A percentile compares a stretch with the other conserved stretches of the same genome.
Conservation (phyloP, 2,888 invertebrate species). For the Drosophila subquinaria region DNA sequence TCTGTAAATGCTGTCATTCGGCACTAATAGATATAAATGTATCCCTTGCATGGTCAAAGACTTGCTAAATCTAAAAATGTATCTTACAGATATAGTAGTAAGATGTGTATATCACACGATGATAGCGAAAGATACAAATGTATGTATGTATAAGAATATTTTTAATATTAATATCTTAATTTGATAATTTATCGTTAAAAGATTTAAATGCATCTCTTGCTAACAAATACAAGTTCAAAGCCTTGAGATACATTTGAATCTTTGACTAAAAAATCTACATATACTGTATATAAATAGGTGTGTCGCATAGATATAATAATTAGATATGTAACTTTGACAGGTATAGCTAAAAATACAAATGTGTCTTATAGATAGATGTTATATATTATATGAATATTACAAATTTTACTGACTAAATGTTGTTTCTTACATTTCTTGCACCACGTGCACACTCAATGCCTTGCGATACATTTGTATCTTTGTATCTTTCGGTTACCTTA, state of each 20-base stretch:
- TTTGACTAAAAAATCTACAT: neutral
- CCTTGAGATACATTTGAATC: constrained; percentile 5
- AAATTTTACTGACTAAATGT: no score
- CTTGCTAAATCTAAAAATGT: neutral
- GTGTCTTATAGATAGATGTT: no score
- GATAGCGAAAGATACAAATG: no score
- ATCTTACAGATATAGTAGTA: no score
- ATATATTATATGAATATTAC: no score
- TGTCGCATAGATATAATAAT: no score
- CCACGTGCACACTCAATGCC: constrained; percentile 3
- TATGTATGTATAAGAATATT: no score
- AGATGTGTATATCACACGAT: no score
- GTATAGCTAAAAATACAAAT: no score
- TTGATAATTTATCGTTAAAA: neutral
- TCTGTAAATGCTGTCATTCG: neutral
- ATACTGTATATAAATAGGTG: neutral
- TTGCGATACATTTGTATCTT: constrained; percentile 2
- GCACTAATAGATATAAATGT: neutral
- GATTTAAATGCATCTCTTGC: neutral
- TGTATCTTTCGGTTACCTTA: neutral
- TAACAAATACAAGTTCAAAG: neutral
- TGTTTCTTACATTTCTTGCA: constrained; percentile 1
- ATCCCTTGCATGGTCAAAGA: neutral
- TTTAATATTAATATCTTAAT: no score
- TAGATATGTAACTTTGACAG: no score